Conservation (phyloP, 2,113 vertebrate genomes). For the Oreochromis aureus region DNA sequence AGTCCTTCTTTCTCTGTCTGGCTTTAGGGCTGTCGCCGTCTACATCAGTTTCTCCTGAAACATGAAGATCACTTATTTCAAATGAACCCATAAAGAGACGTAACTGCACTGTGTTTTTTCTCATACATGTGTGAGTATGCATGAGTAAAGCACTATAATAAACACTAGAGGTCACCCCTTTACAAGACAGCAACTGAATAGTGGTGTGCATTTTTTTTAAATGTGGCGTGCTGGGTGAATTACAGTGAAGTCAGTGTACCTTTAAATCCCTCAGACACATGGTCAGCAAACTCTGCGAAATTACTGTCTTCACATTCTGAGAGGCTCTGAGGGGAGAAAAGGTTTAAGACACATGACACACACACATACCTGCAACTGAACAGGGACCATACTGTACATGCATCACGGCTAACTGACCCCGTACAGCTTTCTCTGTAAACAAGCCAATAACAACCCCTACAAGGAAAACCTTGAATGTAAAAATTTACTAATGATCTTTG, state of each 20-base stretch:
- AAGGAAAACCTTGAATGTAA: background rate
- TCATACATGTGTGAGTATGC: background rate
- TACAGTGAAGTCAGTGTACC: constrained; percentile 40
- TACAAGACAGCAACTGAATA: background rate
- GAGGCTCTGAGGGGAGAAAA: constrained; percentile 47
- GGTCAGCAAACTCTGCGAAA: constrained; percentile 53
- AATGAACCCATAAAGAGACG: background rate
- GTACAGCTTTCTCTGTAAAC: background rate
- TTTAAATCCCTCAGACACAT: constrained; percentile 29
- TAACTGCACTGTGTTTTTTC: background rate
- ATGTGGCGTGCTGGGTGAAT: background rate
- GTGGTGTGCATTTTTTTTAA: background rate
- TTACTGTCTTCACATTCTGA: constrained; percentile 73
- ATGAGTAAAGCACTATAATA: background rate
- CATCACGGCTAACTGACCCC: background rate
- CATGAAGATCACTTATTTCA: background rate
- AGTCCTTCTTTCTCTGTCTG: constrained; percentile 39
- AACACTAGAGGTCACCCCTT: constrained; percentile 6
- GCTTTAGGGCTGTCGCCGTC: constrained; percentile 8
- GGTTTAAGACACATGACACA: background rate
- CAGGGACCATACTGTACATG: background rate
- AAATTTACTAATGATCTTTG: background rate
- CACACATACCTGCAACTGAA: background rate
- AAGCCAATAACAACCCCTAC: background rate
- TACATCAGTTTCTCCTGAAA: constrained; percentile 42